Percentiles rank a stretch among this genome's conserved stretches.
These are phyloP conservation scores for Antechinus stuartii DNA, from an alignment of 2,113 vertebrate genomes.

Conservation along the genomic window DNA sequence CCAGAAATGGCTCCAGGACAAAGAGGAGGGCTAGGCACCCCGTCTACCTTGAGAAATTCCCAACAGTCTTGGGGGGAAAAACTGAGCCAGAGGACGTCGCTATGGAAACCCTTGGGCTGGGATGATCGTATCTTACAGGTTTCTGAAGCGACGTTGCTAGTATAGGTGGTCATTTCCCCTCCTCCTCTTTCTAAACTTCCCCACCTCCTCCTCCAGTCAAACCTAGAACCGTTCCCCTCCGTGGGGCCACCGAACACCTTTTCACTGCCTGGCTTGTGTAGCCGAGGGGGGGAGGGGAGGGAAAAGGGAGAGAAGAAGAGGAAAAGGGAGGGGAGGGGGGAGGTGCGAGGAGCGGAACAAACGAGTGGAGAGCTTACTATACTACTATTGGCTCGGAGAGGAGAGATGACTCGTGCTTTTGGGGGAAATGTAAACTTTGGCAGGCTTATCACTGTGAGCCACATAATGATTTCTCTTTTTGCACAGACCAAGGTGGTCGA, in stretches of 20 bases:
- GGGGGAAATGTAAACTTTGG: not conserved
- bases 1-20: not conserved
- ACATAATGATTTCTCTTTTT: constrained; percentile 15
- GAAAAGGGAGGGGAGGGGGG: not conserved
- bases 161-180: not conserved
- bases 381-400: not conserved
- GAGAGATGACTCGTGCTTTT: not conserved
- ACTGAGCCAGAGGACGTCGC: not conserved
- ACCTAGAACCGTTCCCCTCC: not conserved
- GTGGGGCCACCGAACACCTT: not conserved
- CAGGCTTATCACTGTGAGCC: not conserved
- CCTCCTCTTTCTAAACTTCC: not conserved
- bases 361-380: not conserved
- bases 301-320: too few species aligned
- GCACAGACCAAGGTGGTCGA: constrained; percentile 83
- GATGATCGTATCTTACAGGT: not conserved
- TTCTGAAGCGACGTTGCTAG: constrained; percentile 11
- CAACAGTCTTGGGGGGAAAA: not conserved
- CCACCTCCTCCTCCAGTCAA: not conserved
- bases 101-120: not conserved
- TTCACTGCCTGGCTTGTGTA: not conserved
- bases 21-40: not conserved
- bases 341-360: not conserved
- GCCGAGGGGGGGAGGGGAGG: not conserved
- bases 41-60: not conserved